Evolutionary conservation across 37 sponge, comb jelly and placozoan species (phyloP).

Genomic region (Theonella swinhoei): DNA sequence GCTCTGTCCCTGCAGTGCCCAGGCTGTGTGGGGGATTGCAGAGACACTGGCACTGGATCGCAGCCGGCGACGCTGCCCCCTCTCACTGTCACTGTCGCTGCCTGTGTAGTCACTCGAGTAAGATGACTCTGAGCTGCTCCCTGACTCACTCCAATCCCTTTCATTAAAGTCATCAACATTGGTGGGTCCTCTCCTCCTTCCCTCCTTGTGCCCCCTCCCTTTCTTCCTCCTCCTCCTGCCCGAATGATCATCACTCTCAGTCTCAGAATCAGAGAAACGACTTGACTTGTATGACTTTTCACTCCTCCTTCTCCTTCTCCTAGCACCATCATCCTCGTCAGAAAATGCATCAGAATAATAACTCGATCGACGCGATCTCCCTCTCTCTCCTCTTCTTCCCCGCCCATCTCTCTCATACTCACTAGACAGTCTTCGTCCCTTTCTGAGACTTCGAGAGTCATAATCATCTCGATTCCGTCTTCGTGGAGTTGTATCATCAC

Average conservation of each 20-base stretch:
- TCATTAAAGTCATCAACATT: slow-evolving; percentile 70
- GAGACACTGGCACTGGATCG: slow-evolving; percentile 38
- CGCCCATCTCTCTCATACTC: background rate
- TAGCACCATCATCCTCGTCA: background rate
- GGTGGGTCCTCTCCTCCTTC: slow-evolving; percentile 18
- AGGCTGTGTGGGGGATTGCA: slow-evolving; percentile 36
- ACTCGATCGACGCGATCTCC: background rate
- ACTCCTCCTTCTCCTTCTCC: slow-evolving; percentile 4
- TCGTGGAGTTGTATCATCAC: slow-evolving; percentile 14
- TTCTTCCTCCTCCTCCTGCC: slow-evolving; percentile 18
- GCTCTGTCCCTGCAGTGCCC: slow-evolving; percentile 60
- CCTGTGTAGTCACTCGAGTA: slow-evolving; percentile 23
- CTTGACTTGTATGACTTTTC: background rate
- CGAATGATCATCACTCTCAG: background rate
- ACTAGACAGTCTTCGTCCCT: slow-evolving; percentile 8
- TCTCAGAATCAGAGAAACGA: no score
- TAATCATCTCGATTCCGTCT: background rate
- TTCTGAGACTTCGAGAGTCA: no score
- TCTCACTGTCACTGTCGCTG: slow-evolving; percentile 38
- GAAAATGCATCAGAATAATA: background rate
- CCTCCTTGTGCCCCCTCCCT: background rate
- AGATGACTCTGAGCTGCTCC: background rate
- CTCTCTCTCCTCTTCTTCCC: slow-evolving; percentile 22
- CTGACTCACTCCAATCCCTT: background rate
- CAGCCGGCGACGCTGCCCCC: background rate